A percentile compares a stretch with the other conserved stretches of the same genome.
phyloP scores from a whole-genome alignment of 2,888 invertebrate species.

The Brenthis daphne region DNA sequence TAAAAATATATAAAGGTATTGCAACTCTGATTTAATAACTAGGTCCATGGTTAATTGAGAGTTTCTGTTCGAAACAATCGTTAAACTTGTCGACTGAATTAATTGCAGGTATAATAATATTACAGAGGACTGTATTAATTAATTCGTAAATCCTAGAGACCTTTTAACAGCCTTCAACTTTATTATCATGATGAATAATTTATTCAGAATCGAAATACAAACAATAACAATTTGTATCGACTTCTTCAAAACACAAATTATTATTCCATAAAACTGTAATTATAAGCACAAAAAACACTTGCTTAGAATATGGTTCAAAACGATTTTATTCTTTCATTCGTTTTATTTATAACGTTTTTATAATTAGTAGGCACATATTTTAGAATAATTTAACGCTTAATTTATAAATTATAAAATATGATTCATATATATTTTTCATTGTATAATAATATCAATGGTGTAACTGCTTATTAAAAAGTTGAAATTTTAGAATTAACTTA shows the following conservation, averaged over 20 bases:
- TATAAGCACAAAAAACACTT: neutral
- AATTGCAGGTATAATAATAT: conserved; percentile 38
- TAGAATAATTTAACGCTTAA: no score
- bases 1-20: neutral
- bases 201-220: conserved; percentile 17
- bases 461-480: no score
- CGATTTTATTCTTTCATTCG: neutral
- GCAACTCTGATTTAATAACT: conserved; percentile 13
- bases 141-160: conserved; percentile 21
- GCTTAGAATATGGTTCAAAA: neutral
- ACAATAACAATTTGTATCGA: conserved; percentile 9
- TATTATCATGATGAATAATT: conserved; percentile 26
- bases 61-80: conserved; percentile 39
- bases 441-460: no score
- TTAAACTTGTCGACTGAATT: conserved; percentile 37
- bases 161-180: conserved; percentile 23
- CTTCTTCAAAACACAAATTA: conserved; percentile 12
- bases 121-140: conserved; percentile 16
- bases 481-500: no score
- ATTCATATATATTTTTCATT: no score
- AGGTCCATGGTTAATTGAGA: conserved; percentile 43
- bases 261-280: conserved; percentile 11
- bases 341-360: neutral
- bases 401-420: no score
- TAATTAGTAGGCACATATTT: no score